These are phyloP conservation scores for Fregata magnificens DNA, from an alignment of 2,113 vertebrate species.

Conservation along the genomic window DNA sequence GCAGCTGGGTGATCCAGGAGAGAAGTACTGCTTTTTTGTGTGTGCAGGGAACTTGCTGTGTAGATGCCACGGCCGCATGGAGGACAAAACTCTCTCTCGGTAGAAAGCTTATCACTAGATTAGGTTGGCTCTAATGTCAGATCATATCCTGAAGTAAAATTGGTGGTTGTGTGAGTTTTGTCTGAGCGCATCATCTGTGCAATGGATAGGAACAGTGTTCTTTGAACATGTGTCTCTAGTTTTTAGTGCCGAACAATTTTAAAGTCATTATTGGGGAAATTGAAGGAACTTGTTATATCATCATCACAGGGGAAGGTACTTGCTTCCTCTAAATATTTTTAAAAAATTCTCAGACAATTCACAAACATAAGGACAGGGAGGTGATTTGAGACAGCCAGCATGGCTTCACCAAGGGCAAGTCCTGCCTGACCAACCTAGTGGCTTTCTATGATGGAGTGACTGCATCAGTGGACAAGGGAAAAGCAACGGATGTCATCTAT, in stretches of 20 bases:
- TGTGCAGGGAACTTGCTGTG: neutral
- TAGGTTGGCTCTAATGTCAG: neutral
- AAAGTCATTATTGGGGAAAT: neutral
- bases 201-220: neutral
- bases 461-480: too few species aligned
- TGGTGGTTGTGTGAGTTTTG: neutral
- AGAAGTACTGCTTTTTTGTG: neutral
- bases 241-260: neutral
- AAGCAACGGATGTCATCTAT: too few species aligned
- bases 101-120: neutral
- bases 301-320: neutral
- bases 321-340: neutral
- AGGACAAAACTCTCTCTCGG: neutral
- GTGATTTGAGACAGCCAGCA: too few species aligned
- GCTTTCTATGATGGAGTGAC: too few species aligned
- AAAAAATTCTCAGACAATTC: neutral
- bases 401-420: too few species aligned
- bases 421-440: too few species aligned
- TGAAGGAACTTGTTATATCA: neutral
- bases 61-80: rapidly evolving
- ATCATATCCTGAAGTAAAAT: neutral
- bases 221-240: neutral
- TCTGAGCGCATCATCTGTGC: neutral
- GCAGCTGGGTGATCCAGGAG: neutral
- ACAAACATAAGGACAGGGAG: too few species aligned